Base-by-base conservation (phyloP, 2,113 vertebrate genomes). In the Hypocryptadius cinnamomeus region DNA sequence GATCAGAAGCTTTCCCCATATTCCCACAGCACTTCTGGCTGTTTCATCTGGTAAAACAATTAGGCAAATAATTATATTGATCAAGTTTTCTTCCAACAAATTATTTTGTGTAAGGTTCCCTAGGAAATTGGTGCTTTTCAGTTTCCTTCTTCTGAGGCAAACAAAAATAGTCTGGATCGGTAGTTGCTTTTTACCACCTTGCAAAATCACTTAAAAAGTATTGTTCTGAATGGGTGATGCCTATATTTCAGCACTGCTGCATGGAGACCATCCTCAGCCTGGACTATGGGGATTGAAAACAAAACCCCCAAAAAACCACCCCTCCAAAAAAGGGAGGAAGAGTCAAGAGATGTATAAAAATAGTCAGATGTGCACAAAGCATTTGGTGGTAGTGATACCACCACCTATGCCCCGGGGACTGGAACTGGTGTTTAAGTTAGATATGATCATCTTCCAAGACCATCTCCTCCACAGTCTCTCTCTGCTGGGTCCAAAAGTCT, bases 401-500 rank as follows among this genome's bases (percentile, higher is more conserved):
- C 48, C 80, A 78, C 71, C 65, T 64, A 16, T 5, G 5, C 33
- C 54, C 54, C 1, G 2, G 35, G 65, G n/a, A 45, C 40, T 42
- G 47, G 53, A 64, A 79, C n/a, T 90, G 88, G 59, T 73, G 28
- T 92, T 85, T 78, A 78, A 92, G 82, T 95, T 89, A 30, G 94
- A 88, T 91, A 92, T 91, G 95, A 97, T 74, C 86, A 63, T 48
- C 65, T 95, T 79, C 85, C 8, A 16, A 79, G 84, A 92, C 79
- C 60, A 69, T 96, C 82, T 79, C 82, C 79, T 78, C 56, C 5
- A 66, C 85, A 7, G 63, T 35, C 78, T 91, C 89, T 87, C 85
- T 48, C 96, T 97, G 94, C 79, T 48, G 85, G 87, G 89, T 40
- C 97, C 97, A 97, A 94, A 96, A 97, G 95, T 96, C 93, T 95